A percentile compares a stretch with the other conserved stretches of the same genome.
Conservation (phyloP, 2,797 vertebrate species). For the Alosa sapidissima region DNA sequence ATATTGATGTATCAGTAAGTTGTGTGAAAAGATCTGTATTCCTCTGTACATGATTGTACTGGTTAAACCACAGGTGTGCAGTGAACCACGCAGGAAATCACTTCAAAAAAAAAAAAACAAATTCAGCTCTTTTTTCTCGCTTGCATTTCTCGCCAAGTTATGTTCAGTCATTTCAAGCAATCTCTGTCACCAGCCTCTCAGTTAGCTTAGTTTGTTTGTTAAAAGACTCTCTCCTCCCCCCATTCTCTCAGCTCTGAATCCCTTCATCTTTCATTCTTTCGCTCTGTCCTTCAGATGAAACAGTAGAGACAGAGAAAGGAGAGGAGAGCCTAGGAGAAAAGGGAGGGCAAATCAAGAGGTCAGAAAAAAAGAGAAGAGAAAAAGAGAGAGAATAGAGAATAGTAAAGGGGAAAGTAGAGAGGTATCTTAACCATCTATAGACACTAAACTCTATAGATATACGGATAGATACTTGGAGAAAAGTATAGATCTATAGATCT, state of each 20-base stretch:
- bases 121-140: slow-evolving; percentile 46
- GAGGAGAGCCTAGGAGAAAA: slow-evolving; percentile 65
- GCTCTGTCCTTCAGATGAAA: slow-evolving; percentile 76
- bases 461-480: background rate
- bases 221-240: slow-evolving; percentile 17
- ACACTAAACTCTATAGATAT: slow-evolving; percentile 12
- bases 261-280: slow-evolving; percentile 67
- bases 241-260: slow-evolving; percentile 62
- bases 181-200: background rate
- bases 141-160: slow-evolving; percentile 39
- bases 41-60: slow-evolving; percentile 26
- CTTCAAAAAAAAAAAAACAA: slow-evolving; percentile 18
- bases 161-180: background rate
- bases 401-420: background rate
- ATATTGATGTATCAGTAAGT: background rate
- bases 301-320: slow-evolving; percentile 76
- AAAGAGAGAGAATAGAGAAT: slow-evolving; percentile 44
- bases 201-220: slow-evolving; percentile 6
- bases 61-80: slow-evolving; percentile 10
- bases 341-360: slow-evolving; percentile 36
- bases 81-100: slow-evolving; percentile 12
- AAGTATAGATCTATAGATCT: background rate
- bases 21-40: background rate
- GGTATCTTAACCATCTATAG: slow-evolving; percentile 25
- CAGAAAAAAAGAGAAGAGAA: slow-evolving; percentile 47